Percentiles rank a stretch among this genome's conserved stretches.
Conservation (phyloP, 2,113 vertebrate species). For the Bolborhynchus lineola region DNA sequence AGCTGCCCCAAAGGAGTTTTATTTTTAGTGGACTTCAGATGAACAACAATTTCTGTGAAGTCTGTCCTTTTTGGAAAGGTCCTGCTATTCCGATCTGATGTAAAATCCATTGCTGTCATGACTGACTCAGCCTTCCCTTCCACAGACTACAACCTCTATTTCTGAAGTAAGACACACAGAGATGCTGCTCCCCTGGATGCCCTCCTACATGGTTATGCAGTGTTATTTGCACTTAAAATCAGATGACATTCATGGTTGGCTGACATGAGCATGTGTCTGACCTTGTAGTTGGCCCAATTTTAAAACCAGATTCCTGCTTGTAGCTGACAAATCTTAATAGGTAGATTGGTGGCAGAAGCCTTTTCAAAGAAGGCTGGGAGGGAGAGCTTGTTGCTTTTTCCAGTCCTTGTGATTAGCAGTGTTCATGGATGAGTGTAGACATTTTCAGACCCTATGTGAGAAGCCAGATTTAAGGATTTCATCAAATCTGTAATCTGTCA, state of each 20-base stretch:
- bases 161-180: not conserved
- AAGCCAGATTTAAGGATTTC: not conserved
- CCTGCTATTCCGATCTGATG: not conserved
- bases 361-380: not conserved
- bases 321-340: not conserved
- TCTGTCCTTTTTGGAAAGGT: not conserved
- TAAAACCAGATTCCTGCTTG: not conserved
- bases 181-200: not conserved
- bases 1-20: not conserved
- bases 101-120: not conserved
- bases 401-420: not conserved
- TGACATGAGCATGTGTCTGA: not conserved
- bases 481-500: not conserved
- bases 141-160: not conserved
- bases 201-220: not conserved
- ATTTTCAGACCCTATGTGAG: not conserved
- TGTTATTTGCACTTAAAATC: not conserved
- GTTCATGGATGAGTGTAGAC: not conserved
- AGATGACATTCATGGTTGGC: not conserved
- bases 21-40: not conserved
- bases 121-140: not conserved
- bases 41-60: not conserved
- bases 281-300: not conserved
- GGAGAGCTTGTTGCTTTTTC: not conserved
- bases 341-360: not conserved